Evolutionary conservation across 1,140 invertebrate species (phyloP).

Genomic region (Saccostrea glomerata): DNA sequence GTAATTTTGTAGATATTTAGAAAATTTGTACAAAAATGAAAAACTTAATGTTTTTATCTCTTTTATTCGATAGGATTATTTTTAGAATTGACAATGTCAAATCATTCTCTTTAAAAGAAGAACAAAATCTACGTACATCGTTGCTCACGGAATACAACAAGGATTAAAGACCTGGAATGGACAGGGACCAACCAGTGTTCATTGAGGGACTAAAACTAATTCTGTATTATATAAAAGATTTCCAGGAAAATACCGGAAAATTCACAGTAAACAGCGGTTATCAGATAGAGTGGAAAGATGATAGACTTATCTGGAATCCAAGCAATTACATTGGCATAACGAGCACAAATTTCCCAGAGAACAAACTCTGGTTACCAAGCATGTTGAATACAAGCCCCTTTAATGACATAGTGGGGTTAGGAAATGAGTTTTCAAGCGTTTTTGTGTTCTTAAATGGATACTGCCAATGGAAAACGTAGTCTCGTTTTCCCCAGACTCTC

Average conservation of each 20-base stretch:
- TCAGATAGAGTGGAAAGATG: neutral
- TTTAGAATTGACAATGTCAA: too few species aligned
- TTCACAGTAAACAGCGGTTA: neutral
- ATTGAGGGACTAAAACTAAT: neutral
- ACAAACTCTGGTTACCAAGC: neutral
- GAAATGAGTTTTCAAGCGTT: neutral
- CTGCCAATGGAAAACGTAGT: neutral
- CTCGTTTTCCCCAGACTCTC: too few species aligned
- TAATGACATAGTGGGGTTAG: neutral
- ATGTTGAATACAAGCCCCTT: neutral
- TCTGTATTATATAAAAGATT: neutral
- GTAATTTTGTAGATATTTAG: too few species aligned
- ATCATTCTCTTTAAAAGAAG: neutral
- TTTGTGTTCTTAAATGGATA: neutral
- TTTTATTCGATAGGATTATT: too few species aligned
- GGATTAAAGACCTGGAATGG: too few species aligned
- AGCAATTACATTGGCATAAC: neutral
- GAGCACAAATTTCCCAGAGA: neutral
- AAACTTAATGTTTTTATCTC: too few species aligned
- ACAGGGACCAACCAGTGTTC: neutral
- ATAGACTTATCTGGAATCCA: neutral
- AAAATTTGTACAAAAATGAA: too few species aligned
- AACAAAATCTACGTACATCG: neutral
- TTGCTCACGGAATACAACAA: neutral
- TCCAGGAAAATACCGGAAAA: neutral